Base-by-base conservation (phyloP, 2,797 vertebrate species). In the Gobio occitaniae region DNA sequence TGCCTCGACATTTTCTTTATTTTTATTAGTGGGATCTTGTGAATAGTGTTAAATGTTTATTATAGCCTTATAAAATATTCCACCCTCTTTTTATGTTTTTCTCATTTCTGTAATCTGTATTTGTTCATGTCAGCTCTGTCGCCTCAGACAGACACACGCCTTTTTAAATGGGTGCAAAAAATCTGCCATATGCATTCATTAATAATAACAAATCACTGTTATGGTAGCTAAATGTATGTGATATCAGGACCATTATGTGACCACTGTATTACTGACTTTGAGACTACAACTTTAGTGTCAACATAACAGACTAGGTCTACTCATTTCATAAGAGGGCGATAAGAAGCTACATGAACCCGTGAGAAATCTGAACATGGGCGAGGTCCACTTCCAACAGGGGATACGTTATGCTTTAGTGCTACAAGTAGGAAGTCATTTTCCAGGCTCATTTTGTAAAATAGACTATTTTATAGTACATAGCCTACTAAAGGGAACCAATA, bases 351-450 rank as follows among this genome's bases (percentile, higher is more conserved):
- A 63, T 47, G 52, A 32, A 70, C n/a, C n/a, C 52, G 38, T 78
- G 76, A 54, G 32, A 78, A 52, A 81, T 76, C 36, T 56, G n/a
- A 79, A 70, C 80, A 85, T 79, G 89, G 87, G 86, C 87, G 89
- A 90, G 88, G 89, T 86, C 80, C 84, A 86, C 52, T 80, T 89
- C 82, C 54, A 87, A 65, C 79, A n/a, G 52, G 36, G 71, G 25
- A 85, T 47, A 61, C 29, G 78, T 19, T 77, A 70, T 85, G 44
- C 47, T 87, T 83, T 84, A 74, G 86, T 86, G 82, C 70, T 75
- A 82, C 44, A 85, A 90, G 69, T 25, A 89, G 89, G 88, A 89
- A 86, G 86, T 89, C 48, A 4, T 85, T 83, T 82, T 81, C 10
- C 54, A 83, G 41, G 66, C 48, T 63, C 61, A 16, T 78, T 48